phyloP scores from a whole-genome alignment of 2,888 invertebrate genomes.

The Pristionchus mayeri region DNA sequence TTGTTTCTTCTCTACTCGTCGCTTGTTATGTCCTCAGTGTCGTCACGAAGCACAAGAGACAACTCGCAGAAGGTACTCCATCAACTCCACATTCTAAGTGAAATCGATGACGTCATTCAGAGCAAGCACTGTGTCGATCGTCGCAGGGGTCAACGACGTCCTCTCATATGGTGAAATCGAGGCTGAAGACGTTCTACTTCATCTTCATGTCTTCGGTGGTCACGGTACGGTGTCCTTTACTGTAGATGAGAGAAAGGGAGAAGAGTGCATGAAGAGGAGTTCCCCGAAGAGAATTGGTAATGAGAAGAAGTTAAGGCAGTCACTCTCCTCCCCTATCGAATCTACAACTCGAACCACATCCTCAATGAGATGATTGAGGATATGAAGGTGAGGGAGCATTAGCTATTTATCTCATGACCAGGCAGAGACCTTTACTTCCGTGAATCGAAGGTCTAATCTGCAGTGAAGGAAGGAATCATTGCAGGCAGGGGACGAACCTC shows the following conservation, averaged over 20 bases:
- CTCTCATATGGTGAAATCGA: constrained; percentile 61
- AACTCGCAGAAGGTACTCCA: constrained; percentile 59
- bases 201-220: constrained; percentile 75
- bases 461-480: too few species aligned
- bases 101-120: background rate
- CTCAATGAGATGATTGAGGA: background rate
- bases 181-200: constrained; percentile 75
- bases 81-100: background rate
- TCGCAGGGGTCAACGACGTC: constrained; percentile 50
- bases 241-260: background rate
- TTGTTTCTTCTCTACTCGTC: constrained; percentile 72
- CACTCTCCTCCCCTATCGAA: constrained; percentile 72
- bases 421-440: too few species aligned
- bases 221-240: constrained; percentile 49
- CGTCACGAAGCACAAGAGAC: constrained; percentile 68
- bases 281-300: background rate
- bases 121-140: constrained; percentile 43
- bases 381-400: constrained; percentile 8
- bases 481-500: background rate
- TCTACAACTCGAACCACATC: constrained; percentile 48
- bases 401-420: too few species aligned
- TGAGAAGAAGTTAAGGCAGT: constrained; percentile 57
- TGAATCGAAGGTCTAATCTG: too few species aligned
- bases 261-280: background rate
- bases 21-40: constrained; percentile 74